Evolutionary conservation across 2,888 invertebrate species (phyloP).

Genomic region (Ashinkailepas kermadecensis): DNA sequence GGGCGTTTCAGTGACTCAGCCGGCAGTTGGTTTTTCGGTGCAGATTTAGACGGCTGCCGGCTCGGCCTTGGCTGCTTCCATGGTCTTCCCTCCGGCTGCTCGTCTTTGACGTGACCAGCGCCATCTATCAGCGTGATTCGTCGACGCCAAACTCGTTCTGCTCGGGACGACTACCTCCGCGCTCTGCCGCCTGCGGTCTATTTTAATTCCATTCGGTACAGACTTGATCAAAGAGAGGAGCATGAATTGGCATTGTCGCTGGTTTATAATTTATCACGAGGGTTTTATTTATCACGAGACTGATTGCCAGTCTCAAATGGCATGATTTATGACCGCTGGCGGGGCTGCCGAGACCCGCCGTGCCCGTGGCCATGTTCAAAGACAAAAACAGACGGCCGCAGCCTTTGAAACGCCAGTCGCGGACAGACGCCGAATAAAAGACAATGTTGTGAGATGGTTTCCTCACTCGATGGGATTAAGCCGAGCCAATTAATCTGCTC

Average conservation of each 20-base stretch:
- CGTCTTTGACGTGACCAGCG: neutral
- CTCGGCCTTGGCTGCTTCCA: neutral
- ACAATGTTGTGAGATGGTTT: conserved; percentile 21
- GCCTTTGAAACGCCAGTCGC: conserved; percentile 3
- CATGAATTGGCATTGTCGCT: conserved; percentile 20
- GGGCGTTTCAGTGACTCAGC: neutral
- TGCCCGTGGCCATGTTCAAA: neutral
- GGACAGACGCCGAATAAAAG: conserved; percentile 6
- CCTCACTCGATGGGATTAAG: conserved; percentile 17
- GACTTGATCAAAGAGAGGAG: conserved; percentile 20
- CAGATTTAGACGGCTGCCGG: neutral
- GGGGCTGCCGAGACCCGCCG: neutral
- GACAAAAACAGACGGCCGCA: conserved; percentile 8
- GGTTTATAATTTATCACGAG: conserved; percentile 16
- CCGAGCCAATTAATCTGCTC: neutral
- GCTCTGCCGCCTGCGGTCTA: neutral
- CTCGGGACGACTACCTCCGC: neutral
- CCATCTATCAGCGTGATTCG: neutral
- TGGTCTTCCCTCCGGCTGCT: neutral
- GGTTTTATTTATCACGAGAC: conserved; percentile 12
- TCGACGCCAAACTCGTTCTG: neutral
- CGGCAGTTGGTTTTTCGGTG: neutral
- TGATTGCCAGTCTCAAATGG: conserved; percentile 11
- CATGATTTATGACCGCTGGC: neutral
- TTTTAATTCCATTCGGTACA: conserved; percentile 14